Evolutionary conservation across 2,797 vertebrate genomes (phyloP).

Genomic region (Ptychadena robeensis): DNA sequence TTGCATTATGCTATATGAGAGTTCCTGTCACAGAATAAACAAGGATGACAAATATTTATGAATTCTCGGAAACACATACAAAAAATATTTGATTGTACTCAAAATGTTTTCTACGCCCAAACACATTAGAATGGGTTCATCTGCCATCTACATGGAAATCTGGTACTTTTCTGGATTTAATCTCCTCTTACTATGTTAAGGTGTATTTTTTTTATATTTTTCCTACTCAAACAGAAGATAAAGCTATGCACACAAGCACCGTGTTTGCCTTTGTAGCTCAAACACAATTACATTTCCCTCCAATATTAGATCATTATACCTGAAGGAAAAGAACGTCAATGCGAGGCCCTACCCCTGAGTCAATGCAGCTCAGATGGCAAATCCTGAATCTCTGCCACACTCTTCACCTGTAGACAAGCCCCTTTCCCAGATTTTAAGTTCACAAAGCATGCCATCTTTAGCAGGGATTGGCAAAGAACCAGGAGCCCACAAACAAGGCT

Average conservation of each 20-base stretch:
- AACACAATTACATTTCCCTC: constrained; percentile 1
- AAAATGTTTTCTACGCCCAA: neutral
- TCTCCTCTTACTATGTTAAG: constrained; percentile 22
- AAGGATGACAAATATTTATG: constrained; percentile 5
- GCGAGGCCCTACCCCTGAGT: too few relatives aligned
- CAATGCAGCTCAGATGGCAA: too few relatives aligned
- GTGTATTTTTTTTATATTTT: constrained; percentile 32
- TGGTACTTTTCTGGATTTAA: constrained; percentile 12
- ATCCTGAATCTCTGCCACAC: too few relatives aligned
- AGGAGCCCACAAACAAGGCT: too few relatives aligned
- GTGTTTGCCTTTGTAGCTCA: neutral
- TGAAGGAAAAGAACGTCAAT: neutral
- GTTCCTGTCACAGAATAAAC: constrained; percentile 12
- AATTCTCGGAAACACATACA: neutral
- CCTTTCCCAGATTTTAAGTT: too few relatives aligned
- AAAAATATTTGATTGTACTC: neutral
- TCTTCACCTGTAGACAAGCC: too few relatives aligned
- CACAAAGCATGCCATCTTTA: too few relatives aligned
- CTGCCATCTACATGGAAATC: neutral
- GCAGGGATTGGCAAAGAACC: too few relatives aligned
- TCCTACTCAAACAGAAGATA: constrained; percentile 27
- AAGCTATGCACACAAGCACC: neutral
- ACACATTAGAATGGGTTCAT: neutral
- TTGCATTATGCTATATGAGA: constrained; percentile 24
- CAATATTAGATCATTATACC: constrained; percentile 1